These are phyloP conservation scores for Nannospalax galili DNA, from an alignment of 2,113 vertebrate genomes.

Conservation along the genomic window DNA sequence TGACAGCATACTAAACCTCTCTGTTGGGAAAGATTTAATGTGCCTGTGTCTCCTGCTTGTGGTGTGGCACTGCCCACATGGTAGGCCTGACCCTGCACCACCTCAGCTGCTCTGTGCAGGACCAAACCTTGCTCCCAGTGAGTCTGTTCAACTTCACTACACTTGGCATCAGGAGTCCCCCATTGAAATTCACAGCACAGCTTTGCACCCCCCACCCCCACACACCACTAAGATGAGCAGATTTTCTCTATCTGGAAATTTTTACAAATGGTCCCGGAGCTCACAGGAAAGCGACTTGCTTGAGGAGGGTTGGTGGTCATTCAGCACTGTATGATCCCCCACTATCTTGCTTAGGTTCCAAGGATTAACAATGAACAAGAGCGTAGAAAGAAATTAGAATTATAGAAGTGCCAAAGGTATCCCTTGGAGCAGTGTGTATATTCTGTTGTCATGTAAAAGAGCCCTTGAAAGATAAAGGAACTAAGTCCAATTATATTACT, in stretches of 20 bases:
- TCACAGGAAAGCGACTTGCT: conserved; percentile 78
- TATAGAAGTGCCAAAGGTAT: conserved; percentile 85
- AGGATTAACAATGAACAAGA: conserved; percentile 82
- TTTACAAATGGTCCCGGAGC: conserved; percentile 75
- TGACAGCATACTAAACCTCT: conserved; percentile 64
- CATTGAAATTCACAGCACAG: conserved; percentile 78
- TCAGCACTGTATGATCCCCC: neutral
- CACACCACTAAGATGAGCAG: conserved; percentile 56
- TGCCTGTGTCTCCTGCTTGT: conserved; percentile 31
- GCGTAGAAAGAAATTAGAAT: conserved; percentile 83
- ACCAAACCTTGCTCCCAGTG: neutral
- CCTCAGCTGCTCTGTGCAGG: fast-evolving
- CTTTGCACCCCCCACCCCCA: neutral
- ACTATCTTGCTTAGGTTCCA: conserved; percentile 75
- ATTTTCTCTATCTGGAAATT: conserved; percentile 77
- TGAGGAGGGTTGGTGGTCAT: conserved; percentile 77
- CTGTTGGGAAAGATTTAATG: conserved; percentile 53
- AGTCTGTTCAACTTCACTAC: neutral
- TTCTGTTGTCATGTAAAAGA: conserved; percentile 87
- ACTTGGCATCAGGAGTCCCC: conserved; percentile 19
- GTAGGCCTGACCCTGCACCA: neutral
- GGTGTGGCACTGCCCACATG: neutral
- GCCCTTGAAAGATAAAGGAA: conserved; percentile 83
- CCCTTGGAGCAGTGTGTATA: conserved; percentile 84
- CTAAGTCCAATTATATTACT: conserved; percentile 81